phyloP scores from a whole-genome alignment of 1,140 invertebrate genomes.

The Heterodera schachtii region DNA sequence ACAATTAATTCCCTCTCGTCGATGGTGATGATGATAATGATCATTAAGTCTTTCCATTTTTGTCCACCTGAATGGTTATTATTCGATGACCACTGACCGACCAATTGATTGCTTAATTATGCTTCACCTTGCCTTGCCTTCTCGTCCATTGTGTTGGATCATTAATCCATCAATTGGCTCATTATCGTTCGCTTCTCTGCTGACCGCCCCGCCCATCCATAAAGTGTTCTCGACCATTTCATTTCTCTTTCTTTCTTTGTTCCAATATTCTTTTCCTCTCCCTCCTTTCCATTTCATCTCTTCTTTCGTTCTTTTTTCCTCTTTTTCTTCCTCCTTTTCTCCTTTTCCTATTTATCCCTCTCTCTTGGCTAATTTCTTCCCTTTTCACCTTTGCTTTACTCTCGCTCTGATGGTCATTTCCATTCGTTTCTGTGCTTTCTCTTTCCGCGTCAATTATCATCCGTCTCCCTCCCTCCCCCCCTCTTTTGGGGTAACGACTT shows the following conservation, averaged over 20 bases:
- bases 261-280: too few relatives aligned
- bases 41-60: not conserved
- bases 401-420: not conserved
- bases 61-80: not conserved
- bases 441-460: slow-evolving; percentile 13
- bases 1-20: not conserved
- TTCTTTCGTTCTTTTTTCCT: not conserved
- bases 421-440: not conserved
- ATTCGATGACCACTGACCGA: not conserved
- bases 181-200: not conserved
- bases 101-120: not conserved
- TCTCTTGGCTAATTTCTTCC: not conserved
- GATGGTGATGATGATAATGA: not conserved
- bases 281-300: not conserved
- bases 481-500: not conserved
- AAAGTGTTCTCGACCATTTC: not conserved
- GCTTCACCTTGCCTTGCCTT: not conserved
- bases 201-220: not conserved
- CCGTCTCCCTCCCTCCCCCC: not conserved
- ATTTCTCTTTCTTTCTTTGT: not conserved
- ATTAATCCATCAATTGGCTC: not conserved
- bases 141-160: not conserved
- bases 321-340: not conserved
- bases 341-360: not conserved
- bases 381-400: not conserved